phyloP scores from a whole-genome alignment of 2,797 vertebrate genomes.

The Picus viridis region DNA sequence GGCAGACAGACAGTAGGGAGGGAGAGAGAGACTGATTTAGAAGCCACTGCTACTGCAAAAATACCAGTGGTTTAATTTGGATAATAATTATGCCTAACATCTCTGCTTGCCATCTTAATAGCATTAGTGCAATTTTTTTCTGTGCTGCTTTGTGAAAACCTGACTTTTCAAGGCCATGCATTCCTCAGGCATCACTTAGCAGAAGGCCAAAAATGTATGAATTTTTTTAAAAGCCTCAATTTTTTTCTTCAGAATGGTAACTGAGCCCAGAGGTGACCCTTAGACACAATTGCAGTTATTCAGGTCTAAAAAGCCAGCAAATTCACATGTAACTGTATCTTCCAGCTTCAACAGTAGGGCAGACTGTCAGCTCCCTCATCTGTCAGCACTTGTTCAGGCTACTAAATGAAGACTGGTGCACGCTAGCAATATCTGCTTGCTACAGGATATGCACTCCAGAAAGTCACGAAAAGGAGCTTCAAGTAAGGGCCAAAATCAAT shows the following conservation, averaged over 20 bases:
- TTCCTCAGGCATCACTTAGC: constrained; percentile 43
- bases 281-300: constrained; percentile 55
- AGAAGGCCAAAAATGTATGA: constrained; percentile 35
- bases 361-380: constrained; percentile 84
- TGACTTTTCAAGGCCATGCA: background rate
- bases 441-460: constrained; percentile 82
- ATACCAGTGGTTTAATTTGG: background rate
- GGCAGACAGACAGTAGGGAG: background rate
- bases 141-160: background rate
- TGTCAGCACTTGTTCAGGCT: constrained; percentile 90
- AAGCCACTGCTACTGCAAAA: background rate
- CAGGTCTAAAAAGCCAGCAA: constrained; percentile 63
- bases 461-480: constrained; percentile 79
- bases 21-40: background rate
- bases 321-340: constrained; percentile 84
- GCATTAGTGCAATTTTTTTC: background rate
- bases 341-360: constrained; percentile 81
- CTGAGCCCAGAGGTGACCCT: constrained; percentile 67
- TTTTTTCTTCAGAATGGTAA: constrained; percentile 68
- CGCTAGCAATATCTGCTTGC: constrained; percentile 86
- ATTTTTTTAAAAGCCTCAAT: constrained; percentile 20
- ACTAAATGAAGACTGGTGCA: constrained; percentile 85
- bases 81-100: background rate
- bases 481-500: constrained; percentile 85
- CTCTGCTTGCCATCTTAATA: background rate